phyloP scores from a whole-genome alignment of 2,113 vertebrate species.

The Antechinus flavipes region DNA sequence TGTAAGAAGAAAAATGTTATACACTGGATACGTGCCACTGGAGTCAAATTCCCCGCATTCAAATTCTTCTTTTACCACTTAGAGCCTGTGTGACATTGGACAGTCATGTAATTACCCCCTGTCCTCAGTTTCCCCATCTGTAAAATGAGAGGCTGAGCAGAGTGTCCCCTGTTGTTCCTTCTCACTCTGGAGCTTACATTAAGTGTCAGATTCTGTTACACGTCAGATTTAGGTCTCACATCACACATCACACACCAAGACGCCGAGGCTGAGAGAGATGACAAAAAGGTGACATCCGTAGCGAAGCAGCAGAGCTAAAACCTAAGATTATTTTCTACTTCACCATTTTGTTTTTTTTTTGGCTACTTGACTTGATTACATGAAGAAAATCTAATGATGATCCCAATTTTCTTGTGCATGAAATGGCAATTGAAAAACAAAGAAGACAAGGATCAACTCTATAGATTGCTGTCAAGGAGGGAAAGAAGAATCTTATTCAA shows the following conservation, averaged over 20 bases:
- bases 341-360: neutral
- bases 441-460: neutral
- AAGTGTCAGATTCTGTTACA: neutral
- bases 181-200: neutral
- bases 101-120: neutral
- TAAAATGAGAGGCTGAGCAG: neutral
- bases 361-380: neutral
- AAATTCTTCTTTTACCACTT: conserved; percentile 14
- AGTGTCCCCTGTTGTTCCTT: neutral
- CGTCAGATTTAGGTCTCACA: neutral
- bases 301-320: neutral
- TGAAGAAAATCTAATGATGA: neutral
- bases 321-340: neutral
- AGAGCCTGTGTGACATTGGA: neutral
- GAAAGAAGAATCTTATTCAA: neutral
- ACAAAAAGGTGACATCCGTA: neutral
- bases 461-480: neutral
- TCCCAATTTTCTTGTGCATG: neutral
- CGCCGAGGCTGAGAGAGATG: neutral
- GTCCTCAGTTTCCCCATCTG: conserved; percentile 24
- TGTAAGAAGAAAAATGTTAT: neutral
- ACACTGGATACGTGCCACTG: neutral
- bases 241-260: neutral
- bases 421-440: neutral
- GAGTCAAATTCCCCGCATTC: neutral